Evolutionary conservation across 2,797 vertebrate species (phyloP), one percentile per base, ranked within the genome.

Genomic region (Melanotaenia trifasciata): DNA sequence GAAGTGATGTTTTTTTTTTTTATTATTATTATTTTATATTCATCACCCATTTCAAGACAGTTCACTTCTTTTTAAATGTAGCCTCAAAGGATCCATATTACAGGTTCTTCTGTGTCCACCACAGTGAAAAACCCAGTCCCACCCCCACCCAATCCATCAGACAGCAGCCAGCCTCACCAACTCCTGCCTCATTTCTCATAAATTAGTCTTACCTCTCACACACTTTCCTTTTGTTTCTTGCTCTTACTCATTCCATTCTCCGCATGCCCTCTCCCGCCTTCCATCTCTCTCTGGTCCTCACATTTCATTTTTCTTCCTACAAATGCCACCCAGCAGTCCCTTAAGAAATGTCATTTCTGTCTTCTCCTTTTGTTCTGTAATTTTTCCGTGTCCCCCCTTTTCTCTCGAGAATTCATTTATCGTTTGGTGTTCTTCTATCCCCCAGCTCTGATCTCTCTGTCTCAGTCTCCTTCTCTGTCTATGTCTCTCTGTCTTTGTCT

Each of bases 311-410:
- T 91, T 92, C 87, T 89, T 85, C 89, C 89, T 78, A 90, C 90
- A 94, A 93, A 93, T 93, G 92, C 91, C 91, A 92, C 89, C 89
- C 90, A 89, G 89, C 91, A 89, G 88, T 93, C 90, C 90, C 90
- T 91, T 88, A 92, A 93, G 90, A 91, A 93, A 93, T 91, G 90
- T 92, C 91, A 91, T 94, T 92, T 92, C 89, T 91, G 90, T 90
- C 89, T 89, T 90, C 85, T 93, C 86, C 88, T 89, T 92, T 91
- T 94, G 87, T 92, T 91, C 90, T 90, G 87, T 93, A 89, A 90
- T 92, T 90, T 92, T 89, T 92, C 85, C 76, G 36, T 88, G 84
- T 92, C 86, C 87, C 88, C 90, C 84, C 88, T 89, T 79, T 72
- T 90, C 90, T 83, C 86, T 64, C 65, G 88, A 89, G 90, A 87